phyloP scores from a whole-genome alignment of 2,113 vertebrate species.

The Phyllopteryx taeniolatus region DNA sequence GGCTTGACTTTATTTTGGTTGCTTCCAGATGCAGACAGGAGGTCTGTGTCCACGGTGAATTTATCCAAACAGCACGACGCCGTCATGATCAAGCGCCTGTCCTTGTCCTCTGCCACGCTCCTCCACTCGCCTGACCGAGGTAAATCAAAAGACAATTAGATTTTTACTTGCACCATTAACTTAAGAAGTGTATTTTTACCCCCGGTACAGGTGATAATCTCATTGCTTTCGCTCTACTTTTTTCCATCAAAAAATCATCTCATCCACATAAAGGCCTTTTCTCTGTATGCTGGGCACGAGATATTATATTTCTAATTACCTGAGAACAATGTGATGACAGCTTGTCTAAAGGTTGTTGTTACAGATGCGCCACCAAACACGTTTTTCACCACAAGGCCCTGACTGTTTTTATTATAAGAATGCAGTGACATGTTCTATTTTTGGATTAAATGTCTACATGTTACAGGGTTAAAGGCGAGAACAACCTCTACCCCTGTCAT shows the following conservation, averaged over 20 bases:
- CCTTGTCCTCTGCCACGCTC: slow-evolving; percentile 94
- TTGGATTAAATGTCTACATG: slow-evolving; percentile 43
- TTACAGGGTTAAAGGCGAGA: slow-evolving; percentile 75
- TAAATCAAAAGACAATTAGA: slow-evolving; percentile 51
- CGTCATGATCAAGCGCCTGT: slow-evolving; percentile 96
- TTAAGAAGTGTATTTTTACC: not conserved
- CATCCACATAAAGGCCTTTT: too few relatives aligned
- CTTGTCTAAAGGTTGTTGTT: not conserved
- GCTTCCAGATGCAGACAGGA: slow-evolving; percentile 87
- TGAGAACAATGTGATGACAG: not conserved
- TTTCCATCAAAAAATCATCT: too few relatives aligned
- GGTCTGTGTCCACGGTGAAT: slow-evolving; percentile 97
- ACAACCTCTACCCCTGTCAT: slow-evolving; percentile 65
- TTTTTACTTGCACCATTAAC: not conserved
- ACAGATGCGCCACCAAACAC: not conserved
- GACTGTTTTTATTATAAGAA: not conserved
- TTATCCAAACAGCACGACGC: slow-evolving; percentile 95
- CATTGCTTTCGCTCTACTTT: not conserved
- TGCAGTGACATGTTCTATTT: not conserved
- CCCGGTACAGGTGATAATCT: not conserved
- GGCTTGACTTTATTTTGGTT: slow-evolving; percentile 11
- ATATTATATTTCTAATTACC: too few relatives aligned
- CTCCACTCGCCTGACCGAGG: slow-evolving; percentile 97
- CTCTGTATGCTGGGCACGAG: too few relatives aligned
- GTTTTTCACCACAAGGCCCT: not conserved